Evolutionary conservation across 2,888 invertebrate species (phyloP), one percentile per base, ranked within the genome.

Genomic region (Arge pagana): DNA sequence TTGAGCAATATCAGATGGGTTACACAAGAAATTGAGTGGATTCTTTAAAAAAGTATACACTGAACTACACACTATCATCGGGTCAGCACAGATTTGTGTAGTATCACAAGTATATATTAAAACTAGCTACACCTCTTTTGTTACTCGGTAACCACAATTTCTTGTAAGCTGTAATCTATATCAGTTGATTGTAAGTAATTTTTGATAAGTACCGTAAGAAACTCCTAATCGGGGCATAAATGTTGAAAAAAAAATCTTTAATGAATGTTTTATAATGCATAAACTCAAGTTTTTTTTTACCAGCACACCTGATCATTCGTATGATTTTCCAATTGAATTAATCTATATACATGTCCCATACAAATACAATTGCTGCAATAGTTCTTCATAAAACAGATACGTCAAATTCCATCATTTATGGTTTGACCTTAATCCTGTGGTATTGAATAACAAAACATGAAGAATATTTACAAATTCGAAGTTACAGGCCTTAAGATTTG

Each of bases 151-250:
- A n/a, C n/a, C n/a, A n/a, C n/a, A n/a, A n/a, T n/a, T n/a, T n/a
- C n/a, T n/a, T n/a, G n/a, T n/a, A n/a, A n/a, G n/a, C n/a, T n/a
- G n/a, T n/a, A n/a, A n/a, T n/a, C n/a, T n/a, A n/a, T n/a, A n/a
- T n/a, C n/a, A n/a, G n/a, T n/a, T n/a, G n/a, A n/a, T n/a, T n/a
- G n/a, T n/a, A n/a, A n/a, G n/a, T n/a, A n/a, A n/a, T n/a, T n/a
- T n/a, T n/a, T n/a, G n/a, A n/a, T n/a, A n/a, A n/a, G n/a, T n/a
- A n/a, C n/a, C n/a, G n/a, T n/a, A n/a, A n/a, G n/a, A n/a, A n/a
- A n/a, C n/a, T n/a, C n/a, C n/a, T n/a, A 42, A 19, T 42, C 31
- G 21, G 42, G 31, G 42, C 42, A 42, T 42, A 42, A 42, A 42
- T 42, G 42, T n/a, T n/a, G n/a, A n/a, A n/a, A n/a, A n/a, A n/a